Evolutionary conservation across 2,797 vertebrate species (phyloP).

Genomic region (Onychomys leucogaster): DNA sequence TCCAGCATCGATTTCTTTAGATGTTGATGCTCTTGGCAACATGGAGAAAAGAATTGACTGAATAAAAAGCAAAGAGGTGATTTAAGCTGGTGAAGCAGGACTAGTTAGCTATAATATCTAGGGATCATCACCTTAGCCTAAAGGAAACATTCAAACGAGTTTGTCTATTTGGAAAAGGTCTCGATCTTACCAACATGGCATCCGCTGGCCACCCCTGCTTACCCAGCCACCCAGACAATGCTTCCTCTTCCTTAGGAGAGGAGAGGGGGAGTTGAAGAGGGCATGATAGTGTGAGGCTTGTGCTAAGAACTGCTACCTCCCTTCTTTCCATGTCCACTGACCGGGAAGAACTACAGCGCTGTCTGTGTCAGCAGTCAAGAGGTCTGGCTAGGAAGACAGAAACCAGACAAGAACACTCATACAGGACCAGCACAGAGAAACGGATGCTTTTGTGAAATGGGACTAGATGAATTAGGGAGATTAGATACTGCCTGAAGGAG

Average conservation of each 20-base stretch:
- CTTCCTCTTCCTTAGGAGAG: not conserved
- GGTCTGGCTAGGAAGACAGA: constrained; percentile 14
- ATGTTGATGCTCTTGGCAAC: constrained; percentile 97
- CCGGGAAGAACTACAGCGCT: constrained; percentile 9
- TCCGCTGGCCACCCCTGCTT: not conserved
- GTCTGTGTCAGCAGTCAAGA: not conserved
- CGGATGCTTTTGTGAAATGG: not conserved
- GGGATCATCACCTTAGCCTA: not conserved
- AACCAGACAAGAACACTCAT: constrained; percentile 34
- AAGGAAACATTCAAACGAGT: not conserved
- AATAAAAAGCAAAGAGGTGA: constrained; percentile 71
- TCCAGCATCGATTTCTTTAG: constrained; percentile 99
- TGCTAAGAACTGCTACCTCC: constrained; percentile 11
- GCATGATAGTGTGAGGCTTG: not conserved
- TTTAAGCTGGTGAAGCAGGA: constrained; percentile 60
- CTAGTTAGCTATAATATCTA: not conserved
- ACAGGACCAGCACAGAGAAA: not conserved
- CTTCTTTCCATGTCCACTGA: not conserved
- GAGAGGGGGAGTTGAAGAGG: not conserved
- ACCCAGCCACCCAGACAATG: not conserved
- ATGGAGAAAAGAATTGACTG: constrained; percentile 99
- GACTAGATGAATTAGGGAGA: not conserved
- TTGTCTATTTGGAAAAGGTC: constrained; percentile 7
- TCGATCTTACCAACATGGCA: constrained; percentile 17
- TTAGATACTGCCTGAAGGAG: constrained; percentile 19